These are phyloP conservation scores for Bembecia ichneumoniformis DNA, from an alignment of 2,888 invertebrate genomes.

Conservation along the genomic window DNA sequence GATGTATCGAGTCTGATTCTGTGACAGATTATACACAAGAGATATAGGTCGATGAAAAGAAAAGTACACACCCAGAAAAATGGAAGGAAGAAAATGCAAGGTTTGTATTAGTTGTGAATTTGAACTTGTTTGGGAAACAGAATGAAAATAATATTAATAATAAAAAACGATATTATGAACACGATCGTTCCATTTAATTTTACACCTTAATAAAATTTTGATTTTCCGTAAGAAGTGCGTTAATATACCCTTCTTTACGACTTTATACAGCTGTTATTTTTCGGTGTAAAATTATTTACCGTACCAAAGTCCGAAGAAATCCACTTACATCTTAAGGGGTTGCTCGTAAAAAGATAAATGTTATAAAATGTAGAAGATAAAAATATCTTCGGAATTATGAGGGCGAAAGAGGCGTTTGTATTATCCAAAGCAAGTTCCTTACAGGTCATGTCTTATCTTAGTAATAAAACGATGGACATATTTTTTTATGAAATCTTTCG, in stretches of 20 bases:
- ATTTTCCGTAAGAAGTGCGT: neutral
- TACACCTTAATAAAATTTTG: neutral
- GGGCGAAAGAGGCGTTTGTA: constrained; percentile 28
- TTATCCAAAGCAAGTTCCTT: constrained; percentile 28
- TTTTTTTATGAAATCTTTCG: neutral
- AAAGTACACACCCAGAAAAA: neutral
- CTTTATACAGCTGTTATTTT: constrained; percentile 19
- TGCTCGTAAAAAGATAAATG: constrained; percentile 44
- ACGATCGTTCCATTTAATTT: constrained; percentile 8
- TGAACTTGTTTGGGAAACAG: no score
- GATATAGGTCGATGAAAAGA: neutral
- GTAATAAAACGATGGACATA: constrained; percentile 21
- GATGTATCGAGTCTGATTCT: constrained; percentile 37
- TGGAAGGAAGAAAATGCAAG: no score
- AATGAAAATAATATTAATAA: no score
- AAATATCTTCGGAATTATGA: constrained; percentile 51
- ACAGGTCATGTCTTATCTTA: constrained; percentile 30
- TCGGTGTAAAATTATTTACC: constrained; percentile 21
- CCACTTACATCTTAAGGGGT: constrained; percentile 18
- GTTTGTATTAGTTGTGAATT: no score
- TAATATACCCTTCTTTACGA: constrained; percentile 9
- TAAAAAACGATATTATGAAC: neutral
- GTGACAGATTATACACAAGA: constrained; percentile 11
- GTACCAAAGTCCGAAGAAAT: constrained; percentile 20
- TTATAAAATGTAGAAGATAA: constrained; percentile 44